These are phyloP conservation scores for Bovichtus diacanthus DNA, from an alignment of 2,797 vertebrate species.

Conservation along the genomic window DNA sequence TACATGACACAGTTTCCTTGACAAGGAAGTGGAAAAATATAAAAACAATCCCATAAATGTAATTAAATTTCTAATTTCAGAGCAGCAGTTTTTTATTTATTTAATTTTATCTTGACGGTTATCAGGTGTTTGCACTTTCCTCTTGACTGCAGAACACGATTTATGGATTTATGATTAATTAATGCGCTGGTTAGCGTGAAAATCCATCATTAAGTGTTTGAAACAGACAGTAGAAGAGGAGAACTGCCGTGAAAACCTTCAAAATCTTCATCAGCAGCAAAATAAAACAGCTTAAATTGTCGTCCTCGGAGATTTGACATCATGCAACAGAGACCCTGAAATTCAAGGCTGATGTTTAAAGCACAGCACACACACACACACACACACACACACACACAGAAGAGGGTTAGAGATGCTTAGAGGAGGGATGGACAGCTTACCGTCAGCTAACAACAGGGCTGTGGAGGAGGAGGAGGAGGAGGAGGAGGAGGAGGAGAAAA, in stretches of 20 bases:
- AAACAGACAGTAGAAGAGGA: conserved; percentile 8
- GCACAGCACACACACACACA: conserved; percentile 27
- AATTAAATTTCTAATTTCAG: conserved; percentile 68
- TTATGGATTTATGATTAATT: conserved; percentile 69
- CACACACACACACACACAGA: conserved; percentile 12
- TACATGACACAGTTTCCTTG: conserved; percentile 55
- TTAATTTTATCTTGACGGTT: conserved; percentile 47
- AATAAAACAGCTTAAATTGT: not conserved
- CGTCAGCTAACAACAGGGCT: conserved; percentile 92
- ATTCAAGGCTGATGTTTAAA: not conserved
- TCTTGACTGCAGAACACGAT: conserved; percentile 56
- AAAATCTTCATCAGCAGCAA: conserved; percentile 9
- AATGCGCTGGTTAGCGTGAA: conserved; percentile 55
- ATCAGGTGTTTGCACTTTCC: conserved; percentile 58
- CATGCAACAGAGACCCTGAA: conserved; percentile 1
- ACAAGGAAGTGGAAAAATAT: conserved; percentile 26
- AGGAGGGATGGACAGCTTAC: conserved; percentile 84
- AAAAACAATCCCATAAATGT: conserved; percentile 51
- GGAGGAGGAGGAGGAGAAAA: conserved; percentile 29
- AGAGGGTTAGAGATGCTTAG: conserved; percentile 43
- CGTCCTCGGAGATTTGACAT: not conserved
- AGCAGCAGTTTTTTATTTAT: conserved; percentile 51
- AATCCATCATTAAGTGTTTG: conserved; percentile 55
- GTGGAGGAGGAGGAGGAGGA: conserved; percentile 54
- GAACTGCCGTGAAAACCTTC: too few species aligned